Base-by-base conservation (phyloP, 2,113 vertebrate genomes). In the Trachemys scripta region DNA sequence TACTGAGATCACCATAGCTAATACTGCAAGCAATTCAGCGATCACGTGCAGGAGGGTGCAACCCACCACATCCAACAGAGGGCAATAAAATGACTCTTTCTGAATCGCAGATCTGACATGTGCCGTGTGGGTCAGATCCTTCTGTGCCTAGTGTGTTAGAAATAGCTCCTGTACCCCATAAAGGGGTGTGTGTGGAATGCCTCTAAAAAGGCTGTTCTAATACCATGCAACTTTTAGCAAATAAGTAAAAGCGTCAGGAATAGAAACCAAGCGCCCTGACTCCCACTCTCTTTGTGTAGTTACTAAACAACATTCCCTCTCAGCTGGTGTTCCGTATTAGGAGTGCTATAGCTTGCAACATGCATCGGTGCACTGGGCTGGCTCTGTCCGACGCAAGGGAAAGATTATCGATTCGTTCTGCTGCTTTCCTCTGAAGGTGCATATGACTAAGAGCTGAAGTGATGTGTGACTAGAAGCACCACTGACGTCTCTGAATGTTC, bases 11-110 rank as follows among this genome's bases (percentile, higher is more conserved):
- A 57, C 20, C 12, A 50, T 20, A 62, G 35, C 65, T 20, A 20
- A 24, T 0, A 0, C 14, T 72, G 11, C 1, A 6, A 0, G 4
- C 13, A 75, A 75, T 47, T 53, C 17, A 69, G 53, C 54, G 59
- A 31, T 84, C 38, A 4, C 0, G 0, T 45, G 69, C 69, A 49
- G 1, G 24, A 42, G 29, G 38, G 8, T 14, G 10, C 80, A 91
- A 78, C 69, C n/a, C 88, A 19, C 4, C 12, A 31, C 20, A 20
- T 57, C 42, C 94, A 92, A 82, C 80, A 72, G 51, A 92, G 47
- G 47, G 54, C 53, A 78, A 17, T 11, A 80, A 87, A 85, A 72
- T 8, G 3, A 2, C 22, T 53, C 19, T 38, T 86, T 54, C 49
- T 78, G 1, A 79, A 83, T 89, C 86, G 47, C 59, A 82, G 53